Conservation (phyloP, 2,113 vertebrate species). For the Aldabrachelys gigantea region DNA sequence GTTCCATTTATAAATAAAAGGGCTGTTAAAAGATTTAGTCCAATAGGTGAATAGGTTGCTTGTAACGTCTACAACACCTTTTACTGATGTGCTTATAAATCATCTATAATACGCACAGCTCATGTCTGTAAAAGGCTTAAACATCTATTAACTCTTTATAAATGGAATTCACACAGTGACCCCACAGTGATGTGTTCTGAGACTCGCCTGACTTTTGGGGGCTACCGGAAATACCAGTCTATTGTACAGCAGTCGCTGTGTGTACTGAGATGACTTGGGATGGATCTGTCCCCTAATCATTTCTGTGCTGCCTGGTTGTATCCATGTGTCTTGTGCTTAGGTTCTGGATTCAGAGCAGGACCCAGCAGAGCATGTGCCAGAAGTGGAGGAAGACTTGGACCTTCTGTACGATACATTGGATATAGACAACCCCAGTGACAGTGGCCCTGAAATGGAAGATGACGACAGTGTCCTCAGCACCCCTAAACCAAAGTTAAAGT, state of each 20-base stretch:
- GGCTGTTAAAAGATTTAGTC: not conserved
- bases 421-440: constrained; percentile 96
- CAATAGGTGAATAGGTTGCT: not conserved
- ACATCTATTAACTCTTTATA: not conserved
- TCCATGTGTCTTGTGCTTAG: constrained; percentile 59
- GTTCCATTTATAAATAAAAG: not conserved
- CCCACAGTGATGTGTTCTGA: not conserved
- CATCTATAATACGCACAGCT: not conserved
- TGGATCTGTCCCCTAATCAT: not conserved
- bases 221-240: not conserved
- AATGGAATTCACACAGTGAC: not conserved
- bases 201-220: not conserved
- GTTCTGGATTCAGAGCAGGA: constrained; percentile 98
- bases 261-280: not conserved
- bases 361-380: constrained; percentile 88
- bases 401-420: constrained; percentile 93
- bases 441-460: constrained; percentile 94
- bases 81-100: not conserved
- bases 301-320: not conserved
- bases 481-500: constrained; percentile 97
- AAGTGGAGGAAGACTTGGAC: constrained; percentile 93
- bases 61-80: not conserved
- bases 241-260: not conserved
- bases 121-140: not conserved
- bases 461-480: constrained; percentile 97